Evolutionary conservation across 2,888 invertebrate genomes (phyloP).

Genomic region (Unio pictorum): DNA sequence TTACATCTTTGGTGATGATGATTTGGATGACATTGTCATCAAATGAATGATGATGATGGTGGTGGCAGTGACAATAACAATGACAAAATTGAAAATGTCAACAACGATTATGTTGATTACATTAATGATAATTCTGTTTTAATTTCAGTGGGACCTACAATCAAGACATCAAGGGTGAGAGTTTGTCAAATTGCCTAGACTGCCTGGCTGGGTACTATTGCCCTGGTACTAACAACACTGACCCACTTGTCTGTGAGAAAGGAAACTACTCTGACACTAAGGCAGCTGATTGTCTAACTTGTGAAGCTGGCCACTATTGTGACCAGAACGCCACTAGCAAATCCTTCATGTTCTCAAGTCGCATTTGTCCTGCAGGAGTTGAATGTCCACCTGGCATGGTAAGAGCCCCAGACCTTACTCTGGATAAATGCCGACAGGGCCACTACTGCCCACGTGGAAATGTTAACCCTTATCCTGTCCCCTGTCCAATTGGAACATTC

Average conservation of each 20-base stretch:
- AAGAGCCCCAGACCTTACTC: conserved; percentile 55
- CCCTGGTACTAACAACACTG: conserved; percentile 49
- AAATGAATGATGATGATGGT: not conserved
- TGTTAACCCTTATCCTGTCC: conserved; percentile 63
- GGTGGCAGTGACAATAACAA: not conserved
- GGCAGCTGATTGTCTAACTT: conserved; percentile 53
- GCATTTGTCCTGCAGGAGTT: conserved; percentile 63
- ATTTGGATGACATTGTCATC: not conserved
- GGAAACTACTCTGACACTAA: conserved; percentile 65
- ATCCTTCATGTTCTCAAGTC: conserved; percentile 39
- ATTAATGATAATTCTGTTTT: conserved; percentile 1
- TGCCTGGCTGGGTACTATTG: conserved; percentile 69
- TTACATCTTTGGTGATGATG: not conserved
- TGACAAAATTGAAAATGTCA: no score
- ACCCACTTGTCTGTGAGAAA: conserved; percentile 62
- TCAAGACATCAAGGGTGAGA: conserved; percentile 48
- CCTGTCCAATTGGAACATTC: conserved; percentile 67
- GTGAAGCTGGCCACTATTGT: conserved; percentile 65
- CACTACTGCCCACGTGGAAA: conserved; percentile 68
- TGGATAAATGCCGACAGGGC: conserved; percentile 60
- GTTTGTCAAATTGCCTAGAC: conserved; percentile 45
- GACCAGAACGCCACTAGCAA: conserved; percentile 62
- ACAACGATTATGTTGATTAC: not conserved
- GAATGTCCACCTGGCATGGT: conserved; percentile 66
- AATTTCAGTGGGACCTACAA: conserved; percentile 60